A percentile compares a stretch with the other conserved stretches of the same genome.
Evolutionary conservation across 2,797 vertebrate species (phyloP).

Genomic region (Myotis pilosus): DNA sequence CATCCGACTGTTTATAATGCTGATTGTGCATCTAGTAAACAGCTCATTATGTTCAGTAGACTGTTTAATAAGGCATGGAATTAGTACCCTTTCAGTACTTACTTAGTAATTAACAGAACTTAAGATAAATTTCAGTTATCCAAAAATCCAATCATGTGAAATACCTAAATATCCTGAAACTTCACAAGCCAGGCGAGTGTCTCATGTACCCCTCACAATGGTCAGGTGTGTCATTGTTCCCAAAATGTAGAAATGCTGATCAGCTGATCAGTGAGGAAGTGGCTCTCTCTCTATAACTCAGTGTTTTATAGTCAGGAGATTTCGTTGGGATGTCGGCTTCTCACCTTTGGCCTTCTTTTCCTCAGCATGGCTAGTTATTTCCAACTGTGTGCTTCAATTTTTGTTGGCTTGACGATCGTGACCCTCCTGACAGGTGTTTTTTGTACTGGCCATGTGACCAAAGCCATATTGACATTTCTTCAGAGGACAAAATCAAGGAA

Average conservation of each 20-base stretch:
- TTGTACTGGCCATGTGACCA: neutral
- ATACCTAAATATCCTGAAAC: neutral
- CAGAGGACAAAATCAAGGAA: neutral
- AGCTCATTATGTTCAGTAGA: constrained; percentile 44
- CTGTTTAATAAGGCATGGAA: constrained; percentile 39
- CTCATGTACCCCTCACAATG: neutral
- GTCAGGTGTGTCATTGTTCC: neutral
- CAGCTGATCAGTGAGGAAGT: neutral
- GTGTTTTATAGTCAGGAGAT: neutral
- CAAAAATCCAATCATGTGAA: constrained; percentile 16
- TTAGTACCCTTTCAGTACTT: constrained; percentile 34
- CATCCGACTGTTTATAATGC: neutral
- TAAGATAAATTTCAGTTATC: constrained; percentile 32
- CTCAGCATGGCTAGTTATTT: neutral
- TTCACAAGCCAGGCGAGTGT: neutral
- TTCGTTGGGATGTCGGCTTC: neutral
- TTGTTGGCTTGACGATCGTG: neutral
- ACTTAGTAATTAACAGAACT: constrained; percentile 33
- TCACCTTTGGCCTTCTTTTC: neutral
- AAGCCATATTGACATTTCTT: neutral
- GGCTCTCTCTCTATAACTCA: neutral
- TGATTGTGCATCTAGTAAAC: neutral
- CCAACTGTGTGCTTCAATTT: neutral
- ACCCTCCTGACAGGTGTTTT: neutral
- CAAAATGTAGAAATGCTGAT: neutral